These are phyloP conservation scores for Eonycteris spelaea DNA, from an alignment of 2,113 vertebrate species.

Conservation along the genomic window DNA sequence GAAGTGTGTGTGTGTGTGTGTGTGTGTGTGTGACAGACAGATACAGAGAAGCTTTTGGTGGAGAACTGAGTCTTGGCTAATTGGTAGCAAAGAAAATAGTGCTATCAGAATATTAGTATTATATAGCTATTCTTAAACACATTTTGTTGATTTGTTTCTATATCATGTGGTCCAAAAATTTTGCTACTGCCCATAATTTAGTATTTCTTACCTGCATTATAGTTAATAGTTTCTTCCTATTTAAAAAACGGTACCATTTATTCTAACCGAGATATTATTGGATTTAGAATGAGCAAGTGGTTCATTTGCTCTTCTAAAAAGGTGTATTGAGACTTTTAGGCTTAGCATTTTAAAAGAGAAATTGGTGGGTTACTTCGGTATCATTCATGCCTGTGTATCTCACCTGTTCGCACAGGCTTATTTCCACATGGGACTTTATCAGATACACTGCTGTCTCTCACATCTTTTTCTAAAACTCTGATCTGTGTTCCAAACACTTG, in stretches of 20 bases:
- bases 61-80: background rate
- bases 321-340: background rate
- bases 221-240: background rate
- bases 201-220: constrained; percentile 4
- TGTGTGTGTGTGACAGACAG: background rate
- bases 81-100: background rate
- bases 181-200: background rate
- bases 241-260: background rate
- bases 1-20: background rate
- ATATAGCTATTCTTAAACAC: background rate
- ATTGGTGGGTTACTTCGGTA: background rate
- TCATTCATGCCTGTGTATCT: background rate
- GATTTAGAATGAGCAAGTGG: background rate
- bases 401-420: background rate
- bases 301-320: background rate
- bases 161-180: background rate
- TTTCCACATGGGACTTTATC: background rate
- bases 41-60: background rate
- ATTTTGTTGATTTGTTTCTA: background rate
- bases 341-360: background rate
- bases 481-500: background rate
- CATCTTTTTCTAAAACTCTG: constrained; percentile 2
- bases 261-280: background rate
- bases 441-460: background rate
- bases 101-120: background rate